These are phyloP conservation scores for Petrolisthes manimaculis DNA, from an alignment of 2,888 invertebrate species.

Conservation along the genomic window DNA sequence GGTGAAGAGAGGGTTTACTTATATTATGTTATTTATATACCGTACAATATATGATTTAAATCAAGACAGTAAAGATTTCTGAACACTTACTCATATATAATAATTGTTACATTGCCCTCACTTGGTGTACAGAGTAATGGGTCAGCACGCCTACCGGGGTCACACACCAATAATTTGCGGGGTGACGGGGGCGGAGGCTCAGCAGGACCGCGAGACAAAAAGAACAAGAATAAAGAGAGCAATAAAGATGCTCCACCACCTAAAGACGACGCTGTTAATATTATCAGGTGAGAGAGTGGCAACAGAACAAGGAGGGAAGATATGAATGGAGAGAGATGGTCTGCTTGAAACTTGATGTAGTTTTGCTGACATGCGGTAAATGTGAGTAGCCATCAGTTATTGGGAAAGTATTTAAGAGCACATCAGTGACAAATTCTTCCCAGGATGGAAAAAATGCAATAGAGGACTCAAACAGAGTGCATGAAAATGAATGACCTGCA, in stretches of 20 bases:
- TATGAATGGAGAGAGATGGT: too few relatives aligned
- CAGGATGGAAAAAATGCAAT: too few relatives aligned
- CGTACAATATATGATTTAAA: neutral
- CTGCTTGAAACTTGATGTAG: too few relatives aligned
- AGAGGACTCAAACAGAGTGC: too few relatives aligned
- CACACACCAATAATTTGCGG: slow-evolving; percentile 57
- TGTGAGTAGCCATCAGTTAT: too few relatives aligned
- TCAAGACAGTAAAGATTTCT: neutral
- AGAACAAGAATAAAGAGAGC: slow-evolving; percentile 65
- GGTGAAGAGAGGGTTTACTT: slow-evolving; percentile 1
- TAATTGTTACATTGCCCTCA: neutral
- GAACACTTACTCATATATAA: too few relatives aligned
- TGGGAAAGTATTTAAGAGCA: too few relatives aligned
- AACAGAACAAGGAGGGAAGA: too few relatives aligned
- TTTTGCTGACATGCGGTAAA: too few relatives aligned
- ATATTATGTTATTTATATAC: neutral
- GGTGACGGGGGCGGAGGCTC: slow-evolving; percentile 36
- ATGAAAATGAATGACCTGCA: too few relatives aligned
- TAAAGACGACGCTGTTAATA: slow-evolving; percentile 60
- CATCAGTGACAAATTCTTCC: too few relatives aligned
- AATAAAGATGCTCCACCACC: slow-evolving; percentile 56
- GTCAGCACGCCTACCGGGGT: slow-evolving; percentile 60
- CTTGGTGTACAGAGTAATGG: slow-evolving; percentile 54
- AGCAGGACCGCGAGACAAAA: slow-evolving; percentile 53
- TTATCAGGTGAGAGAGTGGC: slow-evolving; percentile 50